phyloP scores from a whole-genome alignment of 2,888 invertebrate species.

The Apodemia zela region DNA sequence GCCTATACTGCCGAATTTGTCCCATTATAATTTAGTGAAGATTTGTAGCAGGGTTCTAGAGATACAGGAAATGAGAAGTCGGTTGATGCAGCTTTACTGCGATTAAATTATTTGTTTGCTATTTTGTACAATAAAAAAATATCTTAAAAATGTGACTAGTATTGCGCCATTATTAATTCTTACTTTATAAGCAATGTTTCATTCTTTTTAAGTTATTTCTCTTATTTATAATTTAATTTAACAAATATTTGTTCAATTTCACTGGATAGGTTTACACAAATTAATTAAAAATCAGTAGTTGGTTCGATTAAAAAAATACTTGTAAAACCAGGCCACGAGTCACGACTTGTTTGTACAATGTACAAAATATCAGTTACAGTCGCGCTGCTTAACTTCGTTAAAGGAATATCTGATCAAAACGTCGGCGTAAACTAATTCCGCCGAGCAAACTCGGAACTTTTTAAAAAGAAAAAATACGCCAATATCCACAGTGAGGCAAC shows the following conservation, averaged over 20 bases:
- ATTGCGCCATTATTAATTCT: too few relatives aligned
- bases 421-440: slow-evolving; percentile 74
- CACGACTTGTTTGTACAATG: slow-evolving; percentile 48
- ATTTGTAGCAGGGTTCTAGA: too few relatives aligned
- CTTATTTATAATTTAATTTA: too few relatives aligned
- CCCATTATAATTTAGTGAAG: too few relatives aligned
- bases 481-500: slow-evolving; percentile 57
- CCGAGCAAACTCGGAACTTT: slow-evolving; percentile 68
- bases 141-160: too few relatives aligned
- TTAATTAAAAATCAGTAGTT: slow-evolving; percentile 44
- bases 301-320: slow-evolving; percentile 49
- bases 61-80: too few relatives aligned
- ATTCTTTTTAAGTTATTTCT: too few relatives aligned
- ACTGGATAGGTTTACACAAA: slow-evolving; percentile 28
- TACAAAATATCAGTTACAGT: slow-evolving; percentile 52
- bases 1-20: too few relatives aligned
- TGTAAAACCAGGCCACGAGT: slow-evolving; percentile 29
- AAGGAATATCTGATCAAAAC: slow-evolving; percentile 77
- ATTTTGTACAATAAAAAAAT: background rate
- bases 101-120: too few relatives aligned
- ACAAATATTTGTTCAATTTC: background rate
- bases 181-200: too few relatives aligned
- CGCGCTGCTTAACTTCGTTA: slow-evolving; percentile 64
- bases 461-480: slow-evolving; percentile 56
- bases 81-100: too few relatives aligned